Evolutionary conservation across 2,113 vertebrate genomes (phyloP).

Genomic region (Pipa parva): DNA sequence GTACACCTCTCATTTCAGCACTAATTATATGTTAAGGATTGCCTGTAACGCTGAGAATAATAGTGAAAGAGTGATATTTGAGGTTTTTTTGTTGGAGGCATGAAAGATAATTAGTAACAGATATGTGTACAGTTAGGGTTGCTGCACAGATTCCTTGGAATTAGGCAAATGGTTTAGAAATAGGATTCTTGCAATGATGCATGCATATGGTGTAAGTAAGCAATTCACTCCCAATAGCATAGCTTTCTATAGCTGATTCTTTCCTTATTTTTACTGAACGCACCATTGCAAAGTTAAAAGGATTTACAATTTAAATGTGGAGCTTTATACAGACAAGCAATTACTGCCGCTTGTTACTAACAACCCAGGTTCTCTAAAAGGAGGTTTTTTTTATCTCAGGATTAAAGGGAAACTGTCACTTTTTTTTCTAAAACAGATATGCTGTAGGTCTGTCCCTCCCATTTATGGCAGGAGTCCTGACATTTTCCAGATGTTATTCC

Average conservation of each 20-base stretch:
- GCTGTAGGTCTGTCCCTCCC: too few relatives aligned
- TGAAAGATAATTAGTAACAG: slow-evolving; percentile 30
- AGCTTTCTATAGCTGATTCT: background rate
- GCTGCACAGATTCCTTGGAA: background rate
- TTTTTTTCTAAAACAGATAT: too few relatives aligned
- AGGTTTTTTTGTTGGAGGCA: slow-evolving; percentile 5
- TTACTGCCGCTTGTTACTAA: too few relatives aligned
- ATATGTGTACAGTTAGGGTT: slow-evolving; percentile 7
- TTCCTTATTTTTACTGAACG: too few relatives aligned
- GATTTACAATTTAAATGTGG: too few relatives aligned
- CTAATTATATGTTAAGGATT: slow-evolving; percentile 32
- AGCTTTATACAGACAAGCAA: too few relatives aligned
- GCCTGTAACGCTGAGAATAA: slow-evolving; percentile 18
- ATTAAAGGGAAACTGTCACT: too few relatives aligned
- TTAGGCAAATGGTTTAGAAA: slow-evolving; percentile 24
- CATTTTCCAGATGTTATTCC: too few relatives aligned
- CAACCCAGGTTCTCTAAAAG: too few relatives aligned
- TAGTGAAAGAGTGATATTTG: slow-evolving; percentile 11
- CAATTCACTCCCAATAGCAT: background rate
- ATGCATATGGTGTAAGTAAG: background rate
- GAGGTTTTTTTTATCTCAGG: too few relatives aligned
- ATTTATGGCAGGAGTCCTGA: too few relatives aligned
- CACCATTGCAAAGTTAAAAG: too few relatives aligned
- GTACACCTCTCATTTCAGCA: slow-evolving; percentile 6
- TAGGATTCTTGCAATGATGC: slow-evolving; percentile 5